Percentiles rank a stretch among this genome's conserved stretches.
phyloP scores from a whole-genome alignment of 2,113 vertebrate genomes.

The Bagarius yarrelli region DNA sequence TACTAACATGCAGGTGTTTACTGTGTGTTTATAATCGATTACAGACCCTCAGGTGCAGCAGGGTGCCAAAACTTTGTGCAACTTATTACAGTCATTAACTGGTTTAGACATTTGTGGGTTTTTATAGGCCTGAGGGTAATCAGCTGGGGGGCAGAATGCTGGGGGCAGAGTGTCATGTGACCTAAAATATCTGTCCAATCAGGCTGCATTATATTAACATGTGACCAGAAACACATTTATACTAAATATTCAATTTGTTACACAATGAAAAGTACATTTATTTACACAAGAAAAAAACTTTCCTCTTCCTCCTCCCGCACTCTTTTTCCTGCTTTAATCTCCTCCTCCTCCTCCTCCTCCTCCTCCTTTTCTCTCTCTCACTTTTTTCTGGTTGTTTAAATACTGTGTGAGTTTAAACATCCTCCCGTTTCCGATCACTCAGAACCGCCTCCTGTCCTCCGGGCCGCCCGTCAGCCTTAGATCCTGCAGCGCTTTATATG shows the following conservation, averaged over 20 bases:
- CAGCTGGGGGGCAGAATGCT: not conserved
- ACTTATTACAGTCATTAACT: not conserved
- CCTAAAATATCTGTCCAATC: not conserved
- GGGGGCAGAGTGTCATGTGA: not conserved
- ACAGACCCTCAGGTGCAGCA: too few species aligned
- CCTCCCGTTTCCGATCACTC: conserved; percentile 67
- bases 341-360: not conserved
- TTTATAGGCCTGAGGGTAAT: not conserved
- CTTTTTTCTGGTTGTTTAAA: conserved; percentile 69
- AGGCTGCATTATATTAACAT: not conserved
- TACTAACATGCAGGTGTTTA: not conserved
- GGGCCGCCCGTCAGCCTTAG: conserved; percentile 79
- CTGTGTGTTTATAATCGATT: not conserved
- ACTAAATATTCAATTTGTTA: not conserved
- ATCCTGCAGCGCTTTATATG: conserved; percentile 78
- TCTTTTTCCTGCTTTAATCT: not conserved
- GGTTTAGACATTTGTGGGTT: not conserved
- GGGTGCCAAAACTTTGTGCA: not conserved
- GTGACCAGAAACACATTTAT: not conserved
- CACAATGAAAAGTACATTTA: not conserved
- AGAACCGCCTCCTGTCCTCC: conserved; percentile 81
- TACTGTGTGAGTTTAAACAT: conserved; percentile 58
- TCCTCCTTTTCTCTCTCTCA: conserved; percentile 34
- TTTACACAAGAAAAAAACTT: not conserved
- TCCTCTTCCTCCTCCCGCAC: not conserved